A percentile compares a stretch with the other conserved stretches of the same genome.
Evolutionary conservation across 2,113 vertebrate species (phyloP).

Genomic region (Bambusicola thoracicus): DNA sequence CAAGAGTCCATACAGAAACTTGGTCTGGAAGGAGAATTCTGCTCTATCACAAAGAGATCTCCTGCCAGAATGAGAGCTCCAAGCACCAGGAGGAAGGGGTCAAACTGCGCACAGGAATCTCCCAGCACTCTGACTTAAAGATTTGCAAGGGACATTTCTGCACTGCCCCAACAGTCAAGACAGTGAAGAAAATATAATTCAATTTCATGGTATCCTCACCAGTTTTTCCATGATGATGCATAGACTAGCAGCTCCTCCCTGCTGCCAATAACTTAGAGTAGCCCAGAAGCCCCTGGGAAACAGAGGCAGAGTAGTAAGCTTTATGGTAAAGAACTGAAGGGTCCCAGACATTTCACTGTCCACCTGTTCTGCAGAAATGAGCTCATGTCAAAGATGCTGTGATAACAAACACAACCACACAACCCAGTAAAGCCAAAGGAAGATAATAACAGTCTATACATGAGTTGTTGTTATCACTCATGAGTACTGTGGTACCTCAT

Average conservation of each 20-base stretch:
- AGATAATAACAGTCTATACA: neutral
- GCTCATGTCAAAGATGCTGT: neutral
- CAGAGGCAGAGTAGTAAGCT: neutral
- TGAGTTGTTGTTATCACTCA: neutral
- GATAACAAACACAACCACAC: neutral
- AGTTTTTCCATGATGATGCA: conserved; percentile 40
- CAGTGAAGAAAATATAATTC: neutral
- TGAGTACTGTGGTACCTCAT: neutral
- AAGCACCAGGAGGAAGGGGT: neutral
- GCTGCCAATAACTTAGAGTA: neutral
- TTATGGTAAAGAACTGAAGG: neutral
- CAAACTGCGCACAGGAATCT: neutral
- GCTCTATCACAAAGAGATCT: conserved; percentile 28
- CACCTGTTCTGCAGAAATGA: rapidly evolving
- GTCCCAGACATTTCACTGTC: neutral
- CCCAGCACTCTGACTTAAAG: neutral
- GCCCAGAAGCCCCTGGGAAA: neutral
- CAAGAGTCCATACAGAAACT: conserved; percentile 17
- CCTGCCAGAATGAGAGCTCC: neutral
- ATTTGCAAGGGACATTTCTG: neutral
- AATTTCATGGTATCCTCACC: neutral
- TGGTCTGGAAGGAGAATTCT: neutral
- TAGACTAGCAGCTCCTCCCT: neutral
- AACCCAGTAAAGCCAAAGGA: neutral
- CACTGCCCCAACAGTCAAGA: neutral